Evolutionary conservation across 2,888 invertebrate species (phyloP), one percentile per base, ranked within the genome.

Genomic region (Acanthosoma haemorrhoidale): DNA sequence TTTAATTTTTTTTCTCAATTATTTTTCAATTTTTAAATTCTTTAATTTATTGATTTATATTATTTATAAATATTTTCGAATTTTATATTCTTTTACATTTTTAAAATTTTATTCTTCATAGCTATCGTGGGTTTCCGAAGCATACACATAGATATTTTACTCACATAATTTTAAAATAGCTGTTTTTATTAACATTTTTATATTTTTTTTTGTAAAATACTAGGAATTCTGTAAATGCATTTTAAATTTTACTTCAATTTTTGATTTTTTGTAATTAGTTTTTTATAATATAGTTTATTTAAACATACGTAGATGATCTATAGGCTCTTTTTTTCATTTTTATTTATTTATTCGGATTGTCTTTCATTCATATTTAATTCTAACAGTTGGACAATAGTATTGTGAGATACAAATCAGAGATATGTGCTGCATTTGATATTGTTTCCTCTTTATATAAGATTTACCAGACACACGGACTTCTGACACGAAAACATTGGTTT

Each of bases 41-140:
- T 72, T 70, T 72, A 61, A 41, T 68, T 70, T 60, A 70, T 72
- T 72, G 64, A 70, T 70, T 51, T 58, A 57, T 70, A 58, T 70
- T 70, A 66, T 69, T 5, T 57, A 68, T 68, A 70, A 58, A 39
- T 68, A 70, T 70, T 72, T 72, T 70, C 67, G 58, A 70, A 64
- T 58, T 70, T 63, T 63, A 69, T 60, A 69, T 57, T 43, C 39
- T 61, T 32, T 63, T 61, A 31, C n/a, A 61, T 38, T 66, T 61
- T 39, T 66, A 51, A 21, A 43, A 29, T 60, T 34, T 34, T 60
- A 43, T 57, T 67, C 63, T 63, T 29, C 57, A 67, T 67, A 67
- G 57, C 57, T 57, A 67, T 67, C 67, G 67, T 67, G 67, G 57
- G 57, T 67, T 67, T 57, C 64, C 39, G 38, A 64, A 36, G 38